These are phyloP conservation scores for Lepus americanus DNA, from an alignment of 2,113 vertebrate species.

Conservation along the genomic window DNA sequence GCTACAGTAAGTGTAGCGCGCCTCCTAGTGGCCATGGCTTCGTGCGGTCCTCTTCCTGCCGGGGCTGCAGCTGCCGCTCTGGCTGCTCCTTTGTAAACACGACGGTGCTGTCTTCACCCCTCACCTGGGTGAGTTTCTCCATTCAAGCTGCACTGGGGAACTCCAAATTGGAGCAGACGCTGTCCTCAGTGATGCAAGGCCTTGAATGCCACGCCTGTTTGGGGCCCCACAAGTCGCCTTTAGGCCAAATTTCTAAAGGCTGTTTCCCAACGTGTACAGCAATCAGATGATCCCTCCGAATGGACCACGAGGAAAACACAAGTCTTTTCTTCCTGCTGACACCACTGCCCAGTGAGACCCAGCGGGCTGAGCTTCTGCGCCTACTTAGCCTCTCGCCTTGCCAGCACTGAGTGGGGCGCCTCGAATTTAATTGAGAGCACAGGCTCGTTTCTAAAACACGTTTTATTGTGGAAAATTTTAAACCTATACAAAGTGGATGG, in stretches of 20 bases:
- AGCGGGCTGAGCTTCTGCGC: not conserved
- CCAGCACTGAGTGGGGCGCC: not conserved
- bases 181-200: not conserved
- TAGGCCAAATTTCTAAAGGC: not conserved
- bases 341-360: not conserved
- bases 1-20: not conserved
- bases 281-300: not conserved
- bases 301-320: not conserved
- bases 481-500: not conserved
- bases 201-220: not conserved
- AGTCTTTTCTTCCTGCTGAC: not conserved
- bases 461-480: not conserved
- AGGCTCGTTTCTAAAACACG: not conserved
- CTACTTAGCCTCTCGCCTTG: not conserved
- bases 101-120: not conserved
- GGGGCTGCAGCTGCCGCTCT: too few relatives aligned
- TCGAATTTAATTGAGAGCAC: not conserved
- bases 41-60: not conserved
- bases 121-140: not conserved
- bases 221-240: not conserved
- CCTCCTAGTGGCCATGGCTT: constrained; percentile 56
- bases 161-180: not conserved
- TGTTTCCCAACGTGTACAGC: not conserved
- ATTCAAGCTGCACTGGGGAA: not conserved
- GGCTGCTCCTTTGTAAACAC: too few relatives aligned